phyloP scores from a whole-genome alignment of 2,113 vertebrate genomes.

The Myotis brandtii region DNA sequence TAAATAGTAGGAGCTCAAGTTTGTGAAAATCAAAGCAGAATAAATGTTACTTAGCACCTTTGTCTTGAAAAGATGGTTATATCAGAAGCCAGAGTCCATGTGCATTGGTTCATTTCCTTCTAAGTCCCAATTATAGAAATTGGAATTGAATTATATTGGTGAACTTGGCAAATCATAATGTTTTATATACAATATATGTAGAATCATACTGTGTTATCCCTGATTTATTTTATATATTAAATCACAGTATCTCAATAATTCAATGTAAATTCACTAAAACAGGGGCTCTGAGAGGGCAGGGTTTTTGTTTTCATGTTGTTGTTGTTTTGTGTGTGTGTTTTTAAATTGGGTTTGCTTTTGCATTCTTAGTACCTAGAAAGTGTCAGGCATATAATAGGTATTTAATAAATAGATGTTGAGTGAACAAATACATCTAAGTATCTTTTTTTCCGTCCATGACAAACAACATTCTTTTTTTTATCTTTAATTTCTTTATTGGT shows the following conservation, averaged over 20 bases:
- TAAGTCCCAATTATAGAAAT: not conserved
- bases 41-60: not conserved
- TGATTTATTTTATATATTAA: slow-evolving; percentile 33
- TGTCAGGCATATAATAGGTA: not conserved
- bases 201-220: not conserved
- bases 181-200: not conserved
- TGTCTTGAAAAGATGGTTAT: not conserved
- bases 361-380: not conserved
- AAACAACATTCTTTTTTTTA: not conserved
- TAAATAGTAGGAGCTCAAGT: not conserved
- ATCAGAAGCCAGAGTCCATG: not conserved
- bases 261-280: not conserved
- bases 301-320: not conserved
- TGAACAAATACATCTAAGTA: not conserved
- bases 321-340: not conserved
- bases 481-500: too few relatives aligned
- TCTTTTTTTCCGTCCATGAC: not conserved
- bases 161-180: not conserved
- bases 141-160: not conserved
- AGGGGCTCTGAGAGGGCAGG: not conserved
- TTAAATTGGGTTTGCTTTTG: not conserved
- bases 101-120: not conserved
- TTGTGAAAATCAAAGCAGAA: not conserved
- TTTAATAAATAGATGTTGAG: not conserved
- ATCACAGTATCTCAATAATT: not conserved